These are phyloP conservation scores for Dendrophyllia cribrosa DNA, from an alignment of 64 coral and sea anemone genomes.

Conservation along the genomic window DNA sequence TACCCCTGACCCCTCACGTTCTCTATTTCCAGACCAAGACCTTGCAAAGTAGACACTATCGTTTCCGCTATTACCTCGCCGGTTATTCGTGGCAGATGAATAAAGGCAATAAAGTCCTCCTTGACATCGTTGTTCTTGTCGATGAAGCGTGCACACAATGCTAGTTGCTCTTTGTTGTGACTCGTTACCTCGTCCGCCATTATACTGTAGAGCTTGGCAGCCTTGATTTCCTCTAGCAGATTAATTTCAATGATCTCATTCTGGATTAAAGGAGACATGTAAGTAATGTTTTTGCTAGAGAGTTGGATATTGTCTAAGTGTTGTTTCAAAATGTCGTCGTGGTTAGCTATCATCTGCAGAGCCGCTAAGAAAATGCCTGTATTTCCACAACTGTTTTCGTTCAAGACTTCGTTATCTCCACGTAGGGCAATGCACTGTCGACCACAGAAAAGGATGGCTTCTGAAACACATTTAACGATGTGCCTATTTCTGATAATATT, in stretches of 20 bases:
- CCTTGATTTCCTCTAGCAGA: not conserved
- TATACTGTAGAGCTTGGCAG: conserved; percentile 60
- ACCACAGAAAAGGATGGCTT: conserved; percentile 69
- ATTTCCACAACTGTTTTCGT: conserved; percentile 48
- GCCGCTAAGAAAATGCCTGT: conserved; percentile 68
- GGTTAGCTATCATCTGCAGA: conserved; percentile 67
- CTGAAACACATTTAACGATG: conserved; percentile 61
- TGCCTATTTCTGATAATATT: conserved; percentile 65
- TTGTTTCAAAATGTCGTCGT: conserved; percentile 52
- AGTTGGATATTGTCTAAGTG: conserved; percentile 48
- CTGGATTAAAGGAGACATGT: conserved; percentile 66
- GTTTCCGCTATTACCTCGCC: not conserved
- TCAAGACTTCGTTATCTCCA: conserved; percentile 51
- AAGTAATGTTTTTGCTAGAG: conserved; percentile 63
- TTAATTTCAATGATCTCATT: conserved; percentile 79
- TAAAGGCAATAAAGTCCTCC: conserved; percentile 58
- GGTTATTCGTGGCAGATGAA: not conserved
- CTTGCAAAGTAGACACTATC: no score
- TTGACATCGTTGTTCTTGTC: conserved; percentile 53
- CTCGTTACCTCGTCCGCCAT: conserved; percentile 69
- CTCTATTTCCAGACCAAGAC: conserved; percentile 25
- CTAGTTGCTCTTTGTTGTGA: conserved; percentile 70
- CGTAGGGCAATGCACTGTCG: conserved; percentile 58
- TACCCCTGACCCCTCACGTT: conserved; percentile 53
- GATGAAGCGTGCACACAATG: conserved; percentile 63